Conservation (phyloP, 1,140 invertebrate genomes). For the Argopecten irradians region DNA sequence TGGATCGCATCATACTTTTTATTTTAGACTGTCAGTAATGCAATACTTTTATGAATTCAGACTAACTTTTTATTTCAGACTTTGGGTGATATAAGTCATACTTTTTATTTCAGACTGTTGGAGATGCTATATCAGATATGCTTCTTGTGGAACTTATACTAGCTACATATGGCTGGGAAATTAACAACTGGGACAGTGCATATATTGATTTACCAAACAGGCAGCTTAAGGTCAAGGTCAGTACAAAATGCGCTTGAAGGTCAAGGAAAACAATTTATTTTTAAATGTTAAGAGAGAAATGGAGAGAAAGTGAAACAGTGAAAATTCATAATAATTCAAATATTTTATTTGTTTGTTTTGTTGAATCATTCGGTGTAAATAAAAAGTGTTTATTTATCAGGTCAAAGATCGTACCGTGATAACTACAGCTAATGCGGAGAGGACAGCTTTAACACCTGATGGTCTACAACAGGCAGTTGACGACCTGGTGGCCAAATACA, state of each 20-base stretch:
- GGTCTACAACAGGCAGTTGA: constrained; percentile 92
- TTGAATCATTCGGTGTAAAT: neutral
- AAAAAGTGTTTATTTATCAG: constrained; percentile 51
- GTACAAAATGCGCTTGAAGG: constrained; percentile 52
- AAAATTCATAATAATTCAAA: neutral
- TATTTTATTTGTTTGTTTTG: neutral
- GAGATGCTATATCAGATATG: constrained; percentile 97
- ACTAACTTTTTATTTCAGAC: neutral
- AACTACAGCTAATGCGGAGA: constrained; percentile 90
- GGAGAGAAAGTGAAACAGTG: neutral
- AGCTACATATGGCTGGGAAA: constrained; percentile 86
- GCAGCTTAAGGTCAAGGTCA: constrained; percentile 91
- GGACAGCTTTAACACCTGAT: constrained; percentile 85
- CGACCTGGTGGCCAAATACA: constrained; percentile 83
- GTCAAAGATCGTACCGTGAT: constrained; percentile 89
- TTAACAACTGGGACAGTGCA: constrained; percentile 85
- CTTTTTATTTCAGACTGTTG: constrained; percentile 85
- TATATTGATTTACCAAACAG: constrained; percentile 93
- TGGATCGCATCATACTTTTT: neutral
- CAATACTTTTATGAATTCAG: neutral
- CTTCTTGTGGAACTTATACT: constrained; percentile 95
- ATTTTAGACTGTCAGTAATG: neutral
- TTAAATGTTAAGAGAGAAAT: neutral
- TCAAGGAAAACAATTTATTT: neutral
- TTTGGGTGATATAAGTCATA: neutral